Percentiles rank a stretch among this genome's conserved stretches.
These are phyloP conservation scores for Percopsis omiscomaycus DNA, from an alignment of 2,797 vertebrate species.

Conservation along the genomic window DNA sequence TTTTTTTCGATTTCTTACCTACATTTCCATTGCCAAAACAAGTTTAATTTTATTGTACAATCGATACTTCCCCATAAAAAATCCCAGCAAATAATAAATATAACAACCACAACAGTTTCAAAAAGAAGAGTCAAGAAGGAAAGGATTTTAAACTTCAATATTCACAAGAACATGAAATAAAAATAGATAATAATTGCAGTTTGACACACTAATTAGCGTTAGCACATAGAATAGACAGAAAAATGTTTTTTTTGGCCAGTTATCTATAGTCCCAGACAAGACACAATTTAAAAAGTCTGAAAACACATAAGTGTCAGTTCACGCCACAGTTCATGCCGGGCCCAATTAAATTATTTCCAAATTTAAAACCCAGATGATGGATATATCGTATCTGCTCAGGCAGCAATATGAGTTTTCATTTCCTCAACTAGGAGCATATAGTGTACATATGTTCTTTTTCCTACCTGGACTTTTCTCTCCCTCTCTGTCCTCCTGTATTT, in stretches of 20 bases:
- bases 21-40: neutral
- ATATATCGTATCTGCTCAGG: conserved; percentile 26
- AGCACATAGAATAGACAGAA: no score
- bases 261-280: no score
- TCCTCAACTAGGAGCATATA: conserved; percentile 34
- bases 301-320: neutral
- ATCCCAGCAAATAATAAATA: no score
- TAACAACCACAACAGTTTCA: neutral
- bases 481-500: neutral
- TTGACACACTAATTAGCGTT: no score
- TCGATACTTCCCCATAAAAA: no score
- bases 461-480: conserved; percentile 1
- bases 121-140: no score
- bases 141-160: no score
- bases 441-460: neutral
- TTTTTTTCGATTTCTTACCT: conserved; percentile 6
- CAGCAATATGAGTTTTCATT: conserved; percentile 44
- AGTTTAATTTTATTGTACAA: neutral
- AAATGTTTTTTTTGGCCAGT: no score
- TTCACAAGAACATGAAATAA: no score
- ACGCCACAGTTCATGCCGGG: conserved; percentile 34
- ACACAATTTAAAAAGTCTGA: no score
- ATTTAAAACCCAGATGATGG: conserved; percentile 34
- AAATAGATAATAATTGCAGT: no score
- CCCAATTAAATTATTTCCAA: conserved; percentile 40